These are phyloP conservation scores for Campoletis sonorensis DNA, from an alignment of 1,140 invertebrate species.

Conservation along the genomic window DNA sequence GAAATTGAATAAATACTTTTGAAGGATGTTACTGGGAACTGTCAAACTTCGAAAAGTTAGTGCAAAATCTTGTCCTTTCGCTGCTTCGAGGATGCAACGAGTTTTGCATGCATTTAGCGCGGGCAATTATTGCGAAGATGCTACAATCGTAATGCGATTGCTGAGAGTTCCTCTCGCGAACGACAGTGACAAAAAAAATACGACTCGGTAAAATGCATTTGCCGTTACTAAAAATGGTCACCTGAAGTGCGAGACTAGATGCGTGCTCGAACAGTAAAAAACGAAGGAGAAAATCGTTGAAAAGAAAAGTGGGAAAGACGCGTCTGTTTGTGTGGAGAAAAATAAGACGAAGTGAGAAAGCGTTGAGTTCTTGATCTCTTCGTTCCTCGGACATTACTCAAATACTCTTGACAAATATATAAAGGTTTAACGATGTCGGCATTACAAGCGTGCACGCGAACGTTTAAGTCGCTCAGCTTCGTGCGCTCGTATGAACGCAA, in stretches of 20 bases:
- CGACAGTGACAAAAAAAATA: not conserved
- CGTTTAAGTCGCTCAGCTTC: constrained; percentile 56
- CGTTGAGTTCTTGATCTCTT: constrained; percentile 41
- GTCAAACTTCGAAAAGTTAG: not conserved
- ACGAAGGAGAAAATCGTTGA: constrained; percentile 4
- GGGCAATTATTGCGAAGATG: constrained; percentile 5
- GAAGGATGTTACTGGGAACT: not conserved
- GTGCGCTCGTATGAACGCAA: constrained; percentile 19
- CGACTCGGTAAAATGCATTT: not conserved
- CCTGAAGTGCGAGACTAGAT: constrained; percentile 7
- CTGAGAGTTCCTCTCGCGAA: not conserved
- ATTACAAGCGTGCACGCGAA: constrained; percentile 63
- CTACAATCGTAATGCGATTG: not conserved
- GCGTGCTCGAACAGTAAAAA: constrained; percentile 11
- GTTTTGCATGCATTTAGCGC: not conserved
- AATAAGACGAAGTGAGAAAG: constrained; percentile 24
- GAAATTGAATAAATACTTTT: not conserved
- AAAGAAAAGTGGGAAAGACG: constrained; percentile 18
- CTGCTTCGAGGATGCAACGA: not conserved
- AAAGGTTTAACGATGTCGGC: constrained; percentile 63
- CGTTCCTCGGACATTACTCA: constrained; percentile 61
- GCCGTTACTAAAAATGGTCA: constrained; percentile 11
- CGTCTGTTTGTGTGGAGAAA: not conserved
- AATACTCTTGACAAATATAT: constrained; percentile 63
- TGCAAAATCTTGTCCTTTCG: not conserved